A percentile compares a stretch with the other conserved stretches of the same genome.
phyloP scores from a whole-genome alignment of 1,140 invertebrate genomes.

The Drosophila bocqueti region DNA sequence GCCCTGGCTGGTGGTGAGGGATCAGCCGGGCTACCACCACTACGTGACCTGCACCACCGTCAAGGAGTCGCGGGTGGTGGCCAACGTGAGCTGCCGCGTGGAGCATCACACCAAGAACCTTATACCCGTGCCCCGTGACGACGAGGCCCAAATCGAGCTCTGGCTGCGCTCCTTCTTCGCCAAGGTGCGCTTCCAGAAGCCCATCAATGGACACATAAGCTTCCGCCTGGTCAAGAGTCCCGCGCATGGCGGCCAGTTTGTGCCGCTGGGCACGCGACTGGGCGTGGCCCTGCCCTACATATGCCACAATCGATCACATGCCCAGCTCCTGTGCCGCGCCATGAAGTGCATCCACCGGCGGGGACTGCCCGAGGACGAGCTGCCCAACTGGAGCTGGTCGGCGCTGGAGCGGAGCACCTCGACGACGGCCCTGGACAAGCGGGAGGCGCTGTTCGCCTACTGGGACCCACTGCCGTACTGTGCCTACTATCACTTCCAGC shows the following conservation, averaged over 20 bases:
- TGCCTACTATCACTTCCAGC: slow-evolving; percentile 92
- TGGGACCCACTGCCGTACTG: slow-evolving; percentile 94
- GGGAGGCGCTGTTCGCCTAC: slow-evolving; percentile 91
- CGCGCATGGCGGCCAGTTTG: slow-evolving; percentile 85
- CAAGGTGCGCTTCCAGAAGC: slow-evolving; percentile 87
- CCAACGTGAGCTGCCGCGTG: slow-evolving; percentile 91
- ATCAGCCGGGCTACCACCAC: slow-evolving; percentile 89
- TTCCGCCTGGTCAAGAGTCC: slow-evolving; percentile 88
- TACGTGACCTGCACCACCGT: slow-evolving; percentile 92
- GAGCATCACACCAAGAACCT: slow-evolving; percentile 89
- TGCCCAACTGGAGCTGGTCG: slow-evolving; percentile 72
- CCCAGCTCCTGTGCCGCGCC: slow-evolving; percentile 87
- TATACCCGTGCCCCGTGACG: slow-evolving; percentile 86
- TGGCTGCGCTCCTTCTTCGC: slow-evolving; percentile 91
- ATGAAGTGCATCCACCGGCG: slow-evolving; percentile 76
- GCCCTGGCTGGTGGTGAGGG: slow-evolving; percentile 91
- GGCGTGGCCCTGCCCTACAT: slow-evolving; percentile 92
- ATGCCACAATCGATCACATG: slow-evolving; percentile 89
- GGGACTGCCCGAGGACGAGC: slow-evolving; percentile 86
- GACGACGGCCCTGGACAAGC: slow-evolving; percentile 88
- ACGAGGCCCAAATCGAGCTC: slow-evolving; percentile 88
- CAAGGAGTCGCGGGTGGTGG: slow-evolving; percentile 89
- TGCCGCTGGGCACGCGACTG: slow-evolving; percentile 89
- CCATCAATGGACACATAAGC: slow-evolving; percentile 91
- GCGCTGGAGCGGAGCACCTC: slow-evolving; percentile 61